Conservation (phyloP, 2,113 vertebrate species). For the Nematolebias whitei region DNA sequence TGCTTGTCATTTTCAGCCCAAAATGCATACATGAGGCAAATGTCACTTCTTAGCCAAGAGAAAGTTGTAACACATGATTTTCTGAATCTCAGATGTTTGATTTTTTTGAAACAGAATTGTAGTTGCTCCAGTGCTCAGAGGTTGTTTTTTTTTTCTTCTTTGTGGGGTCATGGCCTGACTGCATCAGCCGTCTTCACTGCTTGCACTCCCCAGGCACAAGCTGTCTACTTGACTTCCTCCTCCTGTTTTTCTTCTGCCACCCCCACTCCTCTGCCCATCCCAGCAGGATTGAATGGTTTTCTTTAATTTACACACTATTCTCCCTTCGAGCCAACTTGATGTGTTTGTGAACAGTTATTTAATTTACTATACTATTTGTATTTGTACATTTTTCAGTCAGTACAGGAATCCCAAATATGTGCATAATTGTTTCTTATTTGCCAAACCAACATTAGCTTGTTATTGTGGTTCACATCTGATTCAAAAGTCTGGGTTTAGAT, state of each 20-base stretch:
- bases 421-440: neutral
- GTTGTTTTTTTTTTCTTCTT: slow-evolving; percentile 2
- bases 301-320: neutral
- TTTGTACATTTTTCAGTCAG: neutral
- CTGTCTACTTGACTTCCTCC: slow-evolving; percentile 22
- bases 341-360: neutral
- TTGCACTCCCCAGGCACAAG: slow-evolving; percentile 30
- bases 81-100: slow-evolving; percentile 5
- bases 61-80: neutral
- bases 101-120: slow-evolving; percentile 5
- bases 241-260: slow-evolving; percentile 19
- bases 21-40: neutral
- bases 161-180: slow-evolving; percentile 32
- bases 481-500: neutral
- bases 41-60: neutral
- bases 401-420: no score
- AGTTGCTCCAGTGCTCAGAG: slow-evolving; percentile 10
- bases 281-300: neutral
- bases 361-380: no score
- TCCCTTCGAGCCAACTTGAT: neutral
- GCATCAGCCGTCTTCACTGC: slow-evolving; percentile 46
- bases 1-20: neutral
- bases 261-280: neutral
- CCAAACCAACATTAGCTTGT: neutral
- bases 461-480: neutral